These are phyloP conservation scores for Crax fasciolata DNA, from an alignment of 2,797 vertebrate species.

Conservation along the genomic window DNA sequence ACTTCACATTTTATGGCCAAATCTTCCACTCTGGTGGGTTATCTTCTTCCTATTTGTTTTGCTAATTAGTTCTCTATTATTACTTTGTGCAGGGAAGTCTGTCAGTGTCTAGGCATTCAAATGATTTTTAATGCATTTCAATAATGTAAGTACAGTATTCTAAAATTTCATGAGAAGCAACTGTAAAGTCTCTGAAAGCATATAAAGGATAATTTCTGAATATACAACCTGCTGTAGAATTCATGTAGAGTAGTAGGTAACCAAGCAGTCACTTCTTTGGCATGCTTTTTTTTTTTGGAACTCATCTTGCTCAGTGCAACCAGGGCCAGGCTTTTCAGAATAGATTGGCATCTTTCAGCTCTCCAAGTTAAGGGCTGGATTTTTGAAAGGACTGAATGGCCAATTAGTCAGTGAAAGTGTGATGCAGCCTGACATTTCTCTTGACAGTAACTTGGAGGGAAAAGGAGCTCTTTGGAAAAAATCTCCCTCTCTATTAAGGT, in stretches of 20 bases:
- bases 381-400: not conserved
- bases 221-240: not conserved
- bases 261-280: not conserved
- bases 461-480: not conserved
- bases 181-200: not conserved
- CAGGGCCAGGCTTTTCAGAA: not conserved
- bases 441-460: not conserved
- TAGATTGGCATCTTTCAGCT: not conserved
- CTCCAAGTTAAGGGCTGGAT: not conserved
- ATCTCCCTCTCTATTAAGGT: not conserved
- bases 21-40: not conserved
- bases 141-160: not conserved
- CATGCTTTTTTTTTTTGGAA: not conserved
- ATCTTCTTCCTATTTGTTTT: not conserved
- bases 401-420: not conserved
- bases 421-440: not conserved
- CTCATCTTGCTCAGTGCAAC: not conserved
- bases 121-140: slow-evolving; percentile 28
- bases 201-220: slow-evolving; percentile 4
- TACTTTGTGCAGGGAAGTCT: not conserved
- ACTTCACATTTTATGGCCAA: not conserved
- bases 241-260: not conserved
- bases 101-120: not conserved
- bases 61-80: slow-evolving; percentile 25
- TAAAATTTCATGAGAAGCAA: not conserved